Evolutionary conservation across 1,140 invertebrate genomes (phyloP).

Genomic region (Sesamia nonagrioides): DNA sequence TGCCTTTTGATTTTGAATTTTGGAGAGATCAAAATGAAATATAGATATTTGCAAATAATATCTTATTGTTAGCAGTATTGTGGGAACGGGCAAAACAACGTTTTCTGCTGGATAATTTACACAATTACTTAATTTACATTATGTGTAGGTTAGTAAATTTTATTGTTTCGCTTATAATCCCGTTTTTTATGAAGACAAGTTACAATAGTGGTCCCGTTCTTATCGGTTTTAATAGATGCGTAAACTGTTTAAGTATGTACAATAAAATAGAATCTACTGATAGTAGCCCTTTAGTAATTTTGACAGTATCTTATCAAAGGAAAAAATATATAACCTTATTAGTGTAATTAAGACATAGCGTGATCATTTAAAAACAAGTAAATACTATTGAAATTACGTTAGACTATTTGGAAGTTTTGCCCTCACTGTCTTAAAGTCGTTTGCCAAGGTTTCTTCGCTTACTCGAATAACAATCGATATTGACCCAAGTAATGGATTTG

Average conservation of each 20-base stretch:
- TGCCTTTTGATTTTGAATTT: too few species aligned
- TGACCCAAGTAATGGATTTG: slow-evolving; percentile 47
- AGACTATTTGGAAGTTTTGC: too few species aligned
- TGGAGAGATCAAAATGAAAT: too few species aligned
- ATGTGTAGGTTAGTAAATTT: not conserved
- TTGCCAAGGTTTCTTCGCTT: not conserved
- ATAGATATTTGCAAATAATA: too few species aligned
- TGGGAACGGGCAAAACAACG: too few species aligned
- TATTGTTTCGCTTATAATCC: slow-evolving; percentile 6
- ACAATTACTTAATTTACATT: too few species aligned
- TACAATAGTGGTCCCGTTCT: not conserved
- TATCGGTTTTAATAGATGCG: slow-evolving; percentile 33
- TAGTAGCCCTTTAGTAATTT: slow-evolving; percentile 32
- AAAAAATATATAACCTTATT: slow-evolving; percentile 19
- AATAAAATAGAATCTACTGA: slow-evolving; percentile 33
- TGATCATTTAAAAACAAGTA: not conserved
- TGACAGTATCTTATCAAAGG: slow-evolving; percentile 13
- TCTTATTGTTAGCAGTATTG: too few species aligned
- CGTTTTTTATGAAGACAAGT: slow-evolving; percentile 28
- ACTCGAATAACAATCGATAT: slow-evolving; percentile 36
- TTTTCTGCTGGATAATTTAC: too few species aligned
- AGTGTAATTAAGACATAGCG: not conserved
- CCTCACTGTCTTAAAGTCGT: not conserved
- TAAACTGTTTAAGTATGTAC: not conserved
- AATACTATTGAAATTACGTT: not conserved